Base-by-base conservation (phyloP, 1,140 invertebrate genomes). In the Microvelia longipes region DNA sequence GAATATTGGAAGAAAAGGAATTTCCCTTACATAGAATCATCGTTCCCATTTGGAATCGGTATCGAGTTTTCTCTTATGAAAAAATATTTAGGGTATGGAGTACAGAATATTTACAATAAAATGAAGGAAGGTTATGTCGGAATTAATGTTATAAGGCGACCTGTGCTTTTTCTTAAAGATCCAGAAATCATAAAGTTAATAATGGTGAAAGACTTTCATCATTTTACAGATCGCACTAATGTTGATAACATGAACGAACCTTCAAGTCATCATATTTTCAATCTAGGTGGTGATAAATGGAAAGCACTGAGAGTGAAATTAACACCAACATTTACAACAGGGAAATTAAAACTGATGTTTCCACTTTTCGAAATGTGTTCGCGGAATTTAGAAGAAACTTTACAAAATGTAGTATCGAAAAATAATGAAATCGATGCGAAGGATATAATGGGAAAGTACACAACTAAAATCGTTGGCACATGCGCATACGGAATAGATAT, bases 281-380 rank as follows among this genome's bases (percentile, higher is more conserved):
- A 70, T 29, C 60, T 77, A n/a, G 63, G 74, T 62, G 80, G 76
- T 15, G 69, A 75, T n/a, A 60, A 70, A 28, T 88, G 86, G 87
- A 82, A 82, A 66, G 76, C 81, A 62, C 77, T 87, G 24, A 77
- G 86, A 63, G 79, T 81, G 5, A 83, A 86, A 70, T 79, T 87
- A 29, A 85, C 84, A 29, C 84, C 85, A 5, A 83, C 83, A 0
- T 88, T 88, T 73, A 84, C 84, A 83, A 61, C 66, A 13, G 70
- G 66, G 2, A 71, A 71, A 30, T 35, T 79, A 80, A 1, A 74
- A 79, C 1, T 80, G 82, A 71, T 79, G 67, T 50, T 30, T 77
- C 0, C 74, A 79, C 50, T 73, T 85, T 2, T 76, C 78, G n/a
- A 67, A 69, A 1, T 66, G 79, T 69, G 75, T 81, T 19, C 71